These are phyloP conservation scores for Papilio gigon DNA, from an alignment of 2,888 invertebrate genomes.

Conservation along the genomic window DNA sequence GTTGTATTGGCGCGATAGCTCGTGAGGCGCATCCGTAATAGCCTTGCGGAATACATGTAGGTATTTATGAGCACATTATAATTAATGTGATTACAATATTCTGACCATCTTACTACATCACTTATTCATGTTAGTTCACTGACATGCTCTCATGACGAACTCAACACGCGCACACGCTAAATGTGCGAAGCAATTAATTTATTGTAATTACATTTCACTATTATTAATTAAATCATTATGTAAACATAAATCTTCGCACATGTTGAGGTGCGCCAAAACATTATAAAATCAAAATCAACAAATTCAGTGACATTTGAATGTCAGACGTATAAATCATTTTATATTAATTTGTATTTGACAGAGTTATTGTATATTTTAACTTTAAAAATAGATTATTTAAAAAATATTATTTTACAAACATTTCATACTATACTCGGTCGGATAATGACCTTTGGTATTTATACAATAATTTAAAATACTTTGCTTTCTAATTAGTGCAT, in stretches of 20 bases:
- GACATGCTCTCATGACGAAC: conserved; percentile 19
- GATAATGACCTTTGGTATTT: conserved; percentile 22
- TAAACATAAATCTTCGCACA: neutral
- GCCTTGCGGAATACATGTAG: conserved; percentile 61
- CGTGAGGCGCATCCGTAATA: conserved; percentile 71
- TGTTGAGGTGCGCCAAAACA: neutral
- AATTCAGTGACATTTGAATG: conserved; percentile 3
- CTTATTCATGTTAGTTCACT: conserved; percentile 38
- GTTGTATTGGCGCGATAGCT: conserved; percentile 64
- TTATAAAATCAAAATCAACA: neutral
- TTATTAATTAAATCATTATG: neutral
- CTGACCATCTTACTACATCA: conserved; percentile 32
- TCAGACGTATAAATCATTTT: conserved; percentile 4
- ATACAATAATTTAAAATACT: conserved; percentile 18
- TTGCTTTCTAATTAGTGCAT: conserved; percentile 10
- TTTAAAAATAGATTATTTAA: conserved; percentile 4
- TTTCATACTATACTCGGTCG: conserved; percentile 6
- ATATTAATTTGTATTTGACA: neutral
- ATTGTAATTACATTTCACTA: neutral
- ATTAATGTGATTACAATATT: conserved; percentile 45
- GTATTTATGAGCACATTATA: conserved; percentile 42
- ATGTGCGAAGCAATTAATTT: neutral
- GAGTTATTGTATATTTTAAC: neutral
- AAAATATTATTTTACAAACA: neutral
- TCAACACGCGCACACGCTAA: neutral